Percentiles rank a stretch among this genome's conserved stretches.
Conservation (phyloP, 2,113 vertebrate genomes). For the Scomber colias region DNA sequence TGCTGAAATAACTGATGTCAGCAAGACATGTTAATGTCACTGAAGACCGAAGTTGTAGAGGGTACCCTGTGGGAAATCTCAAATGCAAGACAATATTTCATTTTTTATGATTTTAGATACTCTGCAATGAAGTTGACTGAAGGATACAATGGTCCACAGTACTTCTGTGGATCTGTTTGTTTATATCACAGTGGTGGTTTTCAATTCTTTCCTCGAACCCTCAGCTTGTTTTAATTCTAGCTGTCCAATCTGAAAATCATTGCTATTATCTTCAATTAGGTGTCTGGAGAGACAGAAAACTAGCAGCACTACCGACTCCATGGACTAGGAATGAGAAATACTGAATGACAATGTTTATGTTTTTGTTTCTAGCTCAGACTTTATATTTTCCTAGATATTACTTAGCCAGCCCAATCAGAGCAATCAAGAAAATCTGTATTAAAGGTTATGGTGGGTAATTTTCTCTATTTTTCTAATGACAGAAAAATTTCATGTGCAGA, state of each 20-base stretch:
- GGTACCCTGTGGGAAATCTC: too few relatives aligned
- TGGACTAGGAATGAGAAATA: conserved; percentile 13
- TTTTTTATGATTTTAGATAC: too few relatives aligned
- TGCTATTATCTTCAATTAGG: not conserved
- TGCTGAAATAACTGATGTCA: not conserved
- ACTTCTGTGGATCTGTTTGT: not conserved
- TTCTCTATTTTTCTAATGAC: too few relatives aligned
- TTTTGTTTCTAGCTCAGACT: not conserved
- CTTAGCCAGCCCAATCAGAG: conserved; percentile 12
- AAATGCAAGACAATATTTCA: too few relatives aligned
- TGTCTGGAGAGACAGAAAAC: not conserved
- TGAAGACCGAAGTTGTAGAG: not conserved
- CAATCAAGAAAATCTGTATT: conserved; percentile 11
- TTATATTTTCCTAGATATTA: not conserved
- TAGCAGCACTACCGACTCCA: conserved; percentile 8
- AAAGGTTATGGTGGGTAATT: too few relatives aligned
- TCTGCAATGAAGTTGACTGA: too few relatives aligned
- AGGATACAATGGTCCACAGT: not conserved
- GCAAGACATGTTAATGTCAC: not conserved
- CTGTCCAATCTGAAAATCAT: conserved; percentile 1
- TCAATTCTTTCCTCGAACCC: not conserved
- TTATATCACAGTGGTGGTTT: not conserved
- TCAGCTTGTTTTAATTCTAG: not conserved
- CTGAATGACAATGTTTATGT: not conserved
- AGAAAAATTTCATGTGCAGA: too few relatives aligned